Base-by-base conservation (phyloP, 2,888 invertebrate species). In the Plagodis dolabraria region DNA sequence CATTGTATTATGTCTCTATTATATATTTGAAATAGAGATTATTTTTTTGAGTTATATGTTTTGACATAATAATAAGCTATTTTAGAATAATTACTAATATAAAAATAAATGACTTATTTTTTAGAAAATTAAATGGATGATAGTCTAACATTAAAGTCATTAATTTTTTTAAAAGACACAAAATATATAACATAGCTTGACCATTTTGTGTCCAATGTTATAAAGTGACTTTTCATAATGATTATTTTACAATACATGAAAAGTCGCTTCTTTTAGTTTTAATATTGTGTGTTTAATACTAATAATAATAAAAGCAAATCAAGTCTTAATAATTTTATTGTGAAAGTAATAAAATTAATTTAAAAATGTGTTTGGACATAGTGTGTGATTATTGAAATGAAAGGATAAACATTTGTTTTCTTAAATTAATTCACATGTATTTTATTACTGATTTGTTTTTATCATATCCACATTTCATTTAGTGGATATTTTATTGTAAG, bases 271-370 rank as follows among this genome's bases (percentile, higher is more conserved):
- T 69, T 49, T 48, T 69, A 70, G 58, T 51, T 61, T 67, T 84
- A 86, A 85, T 78, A 77, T 74, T 80, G 84, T 83, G 86, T 89
- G 86, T 88, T 80, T 70, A 70, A 71, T 81, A 86, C 82, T 86
- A 84, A 40, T 9, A 7, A 89, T 83, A 76, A 70, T 69, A 57
- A 65, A 72, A 81, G 75, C 69, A 75, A 78, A 77, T 70, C 71
- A 45, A 36, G 9, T 8, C 10, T 10, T 40, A 47, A 44, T 33
- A 35, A 35, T 10, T 40, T 8, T 6, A 8, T 8, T 38, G 7
- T 38, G 5, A 36, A 9, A 9, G n/a, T 42, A 12, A 47, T 33
- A 43, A 34, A 40, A n/a, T 9, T 35, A 38, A 7, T 35, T n/a
- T 38, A 10, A 33, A 34, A 46, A 5, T 38, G 5, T 38, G 7